Evolutionary conservation across 2,888 invertebrate genomes (phyloP).

Genomic region (Linnaemya tessellans): DNA sequence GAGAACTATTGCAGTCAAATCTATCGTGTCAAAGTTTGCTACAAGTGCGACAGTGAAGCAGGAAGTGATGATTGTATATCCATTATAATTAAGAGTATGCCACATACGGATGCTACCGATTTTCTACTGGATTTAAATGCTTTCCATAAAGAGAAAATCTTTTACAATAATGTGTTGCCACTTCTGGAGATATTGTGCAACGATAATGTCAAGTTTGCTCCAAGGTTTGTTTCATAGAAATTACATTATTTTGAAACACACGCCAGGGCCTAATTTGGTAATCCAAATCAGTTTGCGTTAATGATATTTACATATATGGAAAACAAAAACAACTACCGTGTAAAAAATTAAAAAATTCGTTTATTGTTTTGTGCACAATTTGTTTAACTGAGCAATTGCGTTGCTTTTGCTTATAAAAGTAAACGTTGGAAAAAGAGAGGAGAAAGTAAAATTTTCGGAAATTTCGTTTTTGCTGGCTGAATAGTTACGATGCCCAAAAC

Average conservation of each 20-base stretch:
- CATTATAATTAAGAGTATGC: slow-evolving; percentile 77
- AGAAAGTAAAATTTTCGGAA: too few relatives aligned
- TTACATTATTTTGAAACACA: slow-evolving; percentile 17
- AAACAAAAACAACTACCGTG: too few relatives aligned
- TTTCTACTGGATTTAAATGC: slow-evolving; percentile 82
- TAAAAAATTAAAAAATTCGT: too few relatives aligned
- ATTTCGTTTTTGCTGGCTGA: too few relatives aligned
- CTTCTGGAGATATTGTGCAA: slow-evolving; percentile 82
- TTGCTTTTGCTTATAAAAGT: too few relatives aligned
- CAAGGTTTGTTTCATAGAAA: slow-evolving; percentile 75
- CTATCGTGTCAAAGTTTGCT: slow-evolving; percentile 77
- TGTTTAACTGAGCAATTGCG: too few relatives aligned
- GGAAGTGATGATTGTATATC: slow-evolving; percentile 39
- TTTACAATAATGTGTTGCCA: slow-evolving; percentile 81
- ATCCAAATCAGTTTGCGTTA: too few relatives aligned
- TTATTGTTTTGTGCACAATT: too few relatives aligned
- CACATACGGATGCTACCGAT: slow-evolving; percentile 71
- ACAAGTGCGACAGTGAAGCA: slow-evolving; percentile 24
- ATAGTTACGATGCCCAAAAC: too few relatives aligned
- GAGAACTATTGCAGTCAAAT: slow-evolving; percentile 81
- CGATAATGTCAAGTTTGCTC: slow-evolving; percentile 76
- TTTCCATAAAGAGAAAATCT: slow-evolving; percentile 83
- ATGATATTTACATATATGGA: too few relatives aligned
- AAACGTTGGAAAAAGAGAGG: too few relatives aligned
- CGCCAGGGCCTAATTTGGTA: not conserved